Conservation (phyloP, 2,797 vertebrate species). For the Anguilla obscura region DNA sequence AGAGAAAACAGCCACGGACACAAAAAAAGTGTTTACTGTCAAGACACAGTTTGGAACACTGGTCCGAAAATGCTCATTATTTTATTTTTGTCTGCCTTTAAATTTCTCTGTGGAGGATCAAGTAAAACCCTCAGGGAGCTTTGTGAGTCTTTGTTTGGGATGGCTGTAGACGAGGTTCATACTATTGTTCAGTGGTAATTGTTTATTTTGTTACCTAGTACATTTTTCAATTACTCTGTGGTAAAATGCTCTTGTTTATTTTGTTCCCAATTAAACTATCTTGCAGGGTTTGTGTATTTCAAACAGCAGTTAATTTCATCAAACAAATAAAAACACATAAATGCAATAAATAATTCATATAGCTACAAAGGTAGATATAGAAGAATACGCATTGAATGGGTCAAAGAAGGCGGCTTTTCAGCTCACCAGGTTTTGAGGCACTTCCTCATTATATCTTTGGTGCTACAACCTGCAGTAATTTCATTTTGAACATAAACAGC, state of each 20-base stretch:
- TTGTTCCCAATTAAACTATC: not conserved
- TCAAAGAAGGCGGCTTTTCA: no score
- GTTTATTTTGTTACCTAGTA: not conserved
- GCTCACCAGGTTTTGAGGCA: no score
- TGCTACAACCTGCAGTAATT: no score
- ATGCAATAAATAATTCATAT: no score
- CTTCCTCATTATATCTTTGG: no score
- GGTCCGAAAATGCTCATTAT: not conserved
- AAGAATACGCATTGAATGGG: no score
- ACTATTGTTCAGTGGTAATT: not conserved
- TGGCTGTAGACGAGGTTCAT: not conserved
- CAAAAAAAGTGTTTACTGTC: slow-evolving; percentile 2
- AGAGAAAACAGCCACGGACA: not conserved
- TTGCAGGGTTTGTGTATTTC: not conserved
- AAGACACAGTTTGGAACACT: not conserved
- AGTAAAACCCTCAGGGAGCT: not conserved
- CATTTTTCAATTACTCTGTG: not conserved
- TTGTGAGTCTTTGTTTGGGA: not conserved
- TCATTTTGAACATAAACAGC: no score
- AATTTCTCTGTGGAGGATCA: not conserved
- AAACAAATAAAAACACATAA: no score
- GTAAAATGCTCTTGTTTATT: not conserved
- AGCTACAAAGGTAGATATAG: no score
- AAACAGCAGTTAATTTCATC: no score
- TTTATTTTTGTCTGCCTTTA: not conserved